These are phyloP conservation scores for Synanthedon myopaeformis DNA, from an alignment of 2,888 invertebrate genomes.

Conservation along the genomic window DNA sequence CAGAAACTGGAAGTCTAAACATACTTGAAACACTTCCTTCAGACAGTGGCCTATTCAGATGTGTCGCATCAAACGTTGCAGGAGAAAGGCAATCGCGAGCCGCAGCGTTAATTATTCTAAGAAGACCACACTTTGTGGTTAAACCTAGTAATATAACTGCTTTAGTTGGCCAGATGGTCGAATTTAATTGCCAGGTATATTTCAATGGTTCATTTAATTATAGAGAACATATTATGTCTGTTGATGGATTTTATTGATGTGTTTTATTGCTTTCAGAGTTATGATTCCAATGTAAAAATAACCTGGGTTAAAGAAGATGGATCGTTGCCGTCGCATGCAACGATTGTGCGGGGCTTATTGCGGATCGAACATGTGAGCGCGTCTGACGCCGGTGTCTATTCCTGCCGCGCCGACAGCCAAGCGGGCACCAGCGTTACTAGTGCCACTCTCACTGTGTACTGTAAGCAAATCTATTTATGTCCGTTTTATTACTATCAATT, in stretches of 20 bases:
- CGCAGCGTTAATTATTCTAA: constrained; percentile 84
- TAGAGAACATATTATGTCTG: background rate
- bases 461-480: constrained; percentile 73
- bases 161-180: constrained; percentile 84
- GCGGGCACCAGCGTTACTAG: constrained; percentile 89
- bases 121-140: constrained; percentile 89
- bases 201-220: background rate
- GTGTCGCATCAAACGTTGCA: constrained; percentile 91
- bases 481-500: constrained; percentile 52
- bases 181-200: constrained; percentile 82
- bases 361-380: constrained; percentile 86
- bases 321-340: constrained; percentile 48
- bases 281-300: constrained; percentile 58
- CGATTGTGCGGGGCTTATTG: constrained; percentile 62
- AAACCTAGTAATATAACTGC: constrained; percentile 88
- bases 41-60: constrained; percentile 92
- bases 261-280: constrained; percentile 38
- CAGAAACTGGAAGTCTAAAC: constrained; percentile 91
- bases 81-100: constrained; percentile 86
- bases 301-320: constrained; percentile 64
- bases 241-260: constrained; percentile 5
- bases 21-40: constrained; percentile 89
- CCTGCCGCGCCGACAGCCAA: constrained; percentile 91
- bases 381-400: constrained; percentile 89
- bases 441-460: constrained; percentile 90